Percentiles rank a stretch among this genome's conserved stretches.
These are phyloP conservation scores for Mesoclemmys tuberculata DNA, from an alignment of 2,113 vertebrate genomes.

Conservation along the genomic window DNA sequence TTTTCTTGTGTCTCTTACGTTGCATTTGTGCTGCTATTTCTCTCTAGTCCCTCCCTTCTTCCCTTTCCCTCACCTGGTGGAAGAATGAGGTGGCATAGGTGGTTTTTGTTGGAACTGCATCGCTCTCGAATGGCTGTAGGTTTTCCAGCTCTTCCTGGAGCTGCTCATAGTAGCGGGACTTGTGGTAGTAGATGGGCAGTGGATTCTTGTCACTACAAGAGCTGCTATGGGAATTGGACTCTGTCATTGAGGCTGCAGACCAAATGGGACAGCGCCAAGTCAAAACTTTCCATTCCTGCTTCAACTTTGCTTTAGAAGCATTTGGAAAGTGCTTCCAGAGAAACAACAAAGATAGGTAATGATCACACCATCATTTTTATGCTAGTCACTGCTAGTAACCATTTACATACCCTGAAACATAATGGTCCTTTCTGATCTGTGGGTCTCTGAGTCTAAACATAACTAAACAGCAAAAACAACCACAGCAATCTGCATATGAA, in stretches of 20 bases:
- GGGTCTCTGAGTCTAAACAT: too few relatives aligned
- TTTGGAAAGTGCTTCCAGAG: background rate
- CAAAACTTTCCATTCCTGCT: background rate
- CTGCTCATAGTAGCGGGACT: conserved; percentile 64
- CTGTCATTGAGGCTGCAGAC: background rate
- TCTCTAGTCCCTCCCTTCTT: background rate
- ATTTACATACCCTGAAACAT: background rate
- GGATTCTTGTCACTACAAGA: conserved; percentile 28
- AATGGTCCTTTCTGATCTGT: too few relatives aligned
- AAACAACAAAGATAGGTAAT: background rate
- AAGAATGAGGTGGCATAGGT: conserved; percentile 78
- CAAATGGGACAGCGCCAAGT: background rate
- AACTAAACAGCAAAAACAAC: background rate
- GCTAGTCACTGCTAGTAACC: background rate
- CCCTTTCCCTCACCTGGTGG: conserved; percentile 74
- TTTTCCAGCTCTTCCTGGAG: conserved; percentile 69
- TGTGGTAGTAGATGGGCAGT: conserved; percentile 61
- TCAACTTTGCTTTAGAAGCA: background rate
- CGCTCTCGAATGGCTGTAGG: background rate
- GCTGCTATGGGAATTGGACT: background rate
- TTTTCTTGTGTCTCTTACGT: background rate
- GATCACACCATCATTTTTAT: background rate
- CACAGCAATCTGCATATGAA: background rate
- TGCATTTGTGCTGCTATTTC: background rate
- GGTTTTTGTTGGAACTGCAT: background rate